Percentiles rank a stretch among this genome's conserved stretches.
Evolutionary conservation across 1,140 invertebrate genomes (phyloP).

Genomic region (Trichomalopsis sarcophagae): DNA sequence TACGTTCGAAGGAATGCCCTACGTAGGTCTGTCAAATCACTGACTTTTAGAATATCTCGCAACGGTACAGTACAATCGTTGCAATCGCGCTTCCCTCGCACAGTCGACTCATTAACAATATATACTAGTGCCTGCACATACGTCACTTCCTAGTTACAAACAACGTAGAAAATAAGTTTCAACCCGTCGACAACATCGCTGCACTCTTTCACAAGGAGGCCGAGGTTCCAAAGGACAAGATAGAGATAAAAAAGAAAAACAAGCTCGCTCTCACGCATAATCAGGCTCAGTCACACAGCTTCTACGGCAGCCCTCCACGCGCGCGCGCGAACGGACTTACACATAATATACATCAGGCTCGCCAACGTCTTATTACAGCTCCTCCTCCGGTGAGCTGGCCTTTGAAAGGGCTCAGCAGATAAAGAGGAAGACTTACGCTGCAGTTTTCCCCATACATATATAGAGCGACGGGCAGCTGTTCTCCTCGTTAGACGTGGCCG

Average conservation of each 20-base stretch:
- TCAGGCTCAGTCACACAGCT: background rate
- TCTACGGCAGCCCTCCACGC: background rate
- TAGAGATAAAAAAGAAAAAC: background rate
- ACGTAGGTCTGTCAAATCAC: background rate
- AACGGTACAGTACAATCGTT: background rate
- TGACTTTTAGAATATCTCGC: background rate
- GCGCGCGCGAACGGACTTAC: too few species aligned
- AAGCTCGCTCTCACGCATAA: background rate
- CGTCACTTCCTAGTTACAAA: background rate
- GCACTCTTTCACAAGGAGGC: background rate
- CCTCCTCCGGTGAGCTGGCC: background rate
- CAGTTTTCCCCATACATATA: too few species aligned
- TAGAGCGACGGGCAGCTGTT: background rate
- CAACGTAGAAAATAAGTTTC: background rate
- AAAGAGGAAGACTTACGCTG: too few species aligned
- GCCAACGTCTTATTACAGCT: background rate
- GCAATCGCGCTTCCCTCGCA: too few species aligned
- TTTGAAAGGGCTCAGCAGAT: background rate
- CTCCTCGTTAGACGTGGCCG: constrained; percentile 12
- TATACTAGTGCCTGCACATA: too few species aligned
- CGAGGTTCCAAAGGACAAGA: background rate
- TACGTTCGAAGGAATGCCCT: background rate
- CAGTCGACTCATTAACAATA: background rate
- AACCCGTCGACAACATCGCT: background rate
- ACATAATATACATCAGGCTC: background rate